phyloP scores from a whole-genome alignment of 2,797 vertebrate species.

The Gymnoscopelus braueri region DNA sequence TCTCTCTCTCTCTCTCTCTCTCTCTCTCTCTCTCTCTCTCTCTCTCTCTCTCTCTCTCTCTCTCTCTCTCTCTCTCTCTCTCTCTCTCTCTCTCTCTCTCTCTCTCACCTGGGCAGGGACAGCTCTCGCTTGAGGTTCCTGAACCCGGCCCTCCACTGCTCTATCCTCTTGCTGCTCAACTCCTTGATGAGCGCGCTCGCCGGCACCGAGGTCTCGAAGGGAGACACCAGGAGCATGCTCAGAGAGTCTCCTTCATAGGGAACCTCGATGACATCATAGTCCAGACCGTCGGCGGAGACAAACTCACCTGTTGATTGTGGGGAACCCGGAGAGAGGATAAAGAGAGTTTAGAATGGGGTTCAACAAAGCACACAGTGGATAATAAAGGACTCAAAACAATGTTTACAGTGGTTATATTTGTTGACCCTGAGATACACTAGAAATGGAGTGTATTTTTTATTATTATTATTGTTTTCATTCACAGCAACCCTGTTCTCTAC shows the following conservation, averaged over 20 bases:
- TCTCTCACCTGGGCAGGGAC: slow-evolving; percentile 85
- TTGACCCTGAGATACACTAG: too few species aligned
- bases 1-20: too few species aligned
- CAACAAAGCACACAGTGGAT: too few species aligned
- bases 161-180: slow-evolving; percentile 77
- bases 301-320: slow-evolving; percentile 83
- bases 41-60: too few species aligned
- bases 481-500: too few species aligned
- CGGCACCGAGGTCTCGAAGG: slow-evolving; percentile 79
- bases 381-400: too few species aligned
- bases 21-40: too few species aligned
- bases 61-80: too few species aligned
- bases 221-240: slow-evolving; percentile 89
- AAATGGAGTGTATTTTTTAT: too few species aligned
- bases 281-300: slow-evolving; percentile 77
- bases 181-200: slow-evolving; percentile 76
- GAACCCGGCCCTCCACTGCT: slow-evolving; percentile 82
- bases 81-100: background rate
- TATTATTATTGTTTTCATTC: too few species aligned
- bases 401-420: too few species aligned
- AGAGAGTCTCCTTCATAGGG: slow-evolving; percentile 86
- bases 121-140: slow-evolving; percentile 79
- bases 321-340: background rate
- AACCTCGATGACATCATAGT: slow-evolving; percentile 89
- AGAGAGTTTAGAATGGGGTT: background rate